Evolutionary conservation across 2,113 vertebrate species (phyloP), one percentile per base, ranked within the genome.

Genomic region (Petrocephalus zakoni): DNA sequence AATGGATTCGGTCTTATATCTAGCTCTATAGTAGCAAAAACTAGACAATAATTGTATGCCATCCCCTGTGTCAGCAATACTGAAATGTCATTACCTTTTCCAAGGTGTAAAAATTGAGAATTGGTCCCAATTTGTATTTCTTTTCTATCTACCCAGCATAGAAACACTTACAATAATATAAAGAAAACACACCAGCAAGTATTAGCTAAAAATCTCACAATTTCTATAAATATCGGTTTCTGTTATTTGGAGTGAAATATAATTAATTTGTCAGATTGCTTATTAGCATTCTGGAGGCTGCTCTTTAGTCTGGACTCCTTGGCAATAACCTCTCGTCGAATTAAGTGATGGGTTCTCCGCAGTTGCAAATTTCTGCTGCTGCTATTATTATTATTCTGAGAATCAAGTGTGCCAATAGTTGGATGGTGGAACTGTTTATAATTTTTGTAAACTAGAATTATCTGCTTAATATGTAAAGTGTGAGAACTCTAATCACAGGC

Each of bases 401-500:
- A n/a, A 53, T 10, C 22, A 29, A 29, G 61, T 29, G n/a, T 85
- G 82, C 42, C n/a, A 56, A 82, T 25, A 47, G 46, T 58, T 51
- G 19, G 37, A 52, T 29, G 47, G 88, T 0, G 47, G n/a, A 64
- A 34, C 25, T 13, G 47, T 6, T 58, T 85, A 68, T 47, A 52
- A 34, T 25, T 51, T 72, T 85, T 89, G 83, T 52, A 72, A 86
- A 86, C 82, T 10, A 72, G 83, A 52, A 85, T 72, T 89, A 86
- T 25, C 47, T 72, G 22, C 42, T 85, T 89, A 61, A 89, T 89
- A 89, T 78, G 82, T 89, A 49, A 88, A 85, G n/a, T 58, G 37
- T 53, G 81, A 89, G 82, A 56, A 58, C 52, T 22, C 42, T 72
- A 72, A 72, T 72, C n/a, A n/a, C 21, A 34, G 25, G 88, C 58